These are phyloP conservation scores for Gymnothorax reevesii DNA, from an alignment of 2,797 vertebrate genomes.

Conservation along the genomic window DNA sequence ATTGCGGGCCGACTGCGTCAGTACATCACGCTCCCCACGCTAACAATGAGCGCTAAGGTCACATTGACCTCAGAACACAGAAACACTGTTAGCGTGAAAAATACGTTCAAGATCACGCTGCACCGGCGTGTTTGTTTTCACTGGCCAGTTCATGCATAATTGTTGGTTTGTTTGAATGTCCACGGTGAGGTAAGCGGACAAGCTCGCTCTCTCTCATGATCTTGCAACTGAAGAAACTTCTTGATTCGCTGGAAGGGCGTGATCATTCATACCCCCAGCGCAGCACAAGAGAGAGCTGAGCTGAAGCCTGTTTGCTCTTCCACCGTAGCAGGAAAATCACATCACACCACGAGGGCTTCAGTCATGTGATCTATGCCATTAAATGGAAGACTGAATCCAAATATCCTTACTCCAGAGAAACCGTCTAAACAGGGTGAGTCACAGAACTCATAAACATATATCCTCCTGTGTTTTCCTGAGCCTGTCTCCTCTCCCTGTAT, in stretches of 20 bases:
- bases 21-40: background rate
- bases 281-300: constrained; percentile 8
- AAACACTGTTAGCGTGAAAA: background rate
- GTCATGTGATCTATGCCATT: constrained; percentile 24
- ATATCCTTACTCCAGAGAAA: no score
- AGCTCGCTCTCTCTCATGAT: background rate
- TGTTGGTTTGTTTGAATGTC: background rate
- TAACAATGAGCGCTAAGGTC: background rate
- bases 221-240: constrained; percentile 27
- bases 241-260: constrained; percentile 12
- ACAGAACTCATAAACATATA: no score
- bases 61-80: background rate
- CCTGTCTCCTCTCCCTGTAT: no score
- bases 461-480: no score
- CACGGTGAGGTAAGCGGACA: background rate
- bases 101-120: background rate
- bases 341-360: background rate
- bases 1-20: background rate
- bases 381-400: background rate
- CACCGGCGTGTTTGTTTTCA: background rate
- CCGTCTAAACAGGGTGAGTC: no score
- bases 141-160: background rate
- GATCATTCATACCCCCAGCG: background rate
- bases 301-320: constrained; percentile 4
- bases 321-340: constrained; percentile 20